phyloP scores from a whole-genome alignment of 2,888 invertebrate species.

The Coenonympha glycerion region DNA sequence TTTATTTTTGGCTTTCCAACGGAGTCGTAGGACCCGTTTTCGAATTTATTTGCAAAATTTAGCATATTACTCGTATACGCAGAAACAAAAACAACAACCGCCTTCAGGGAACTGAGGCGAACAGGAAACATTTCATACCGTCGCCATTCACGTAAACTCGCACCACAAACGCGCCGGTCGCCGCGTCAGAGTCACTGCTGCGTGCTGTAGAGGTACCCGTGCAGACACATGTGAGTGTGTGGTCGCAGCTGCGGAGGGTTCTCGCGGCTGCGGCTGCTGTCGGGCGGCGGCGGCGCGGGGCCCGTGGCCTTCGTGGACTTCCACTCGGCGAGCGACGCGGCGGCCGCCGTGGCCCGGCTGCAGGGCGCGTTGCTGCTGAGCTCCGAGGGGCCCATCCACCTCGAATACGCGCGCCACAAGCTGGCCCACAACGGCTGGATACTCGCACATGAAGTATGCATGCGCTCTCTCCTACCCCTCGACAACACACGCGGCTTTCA shows the following conservation, averaged over 20 bases:
- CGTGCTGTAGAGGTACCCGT: constrained; percentile 50
- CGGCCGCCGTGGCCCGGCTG: constrained; percentile 93
- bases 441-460: constrained; percentile 75
- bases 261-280: constrained; percentile 97
- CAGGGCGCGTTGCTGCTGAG: constrained; percentile 97
- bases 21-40: constrained; percentile 6
- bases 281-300: constrained; percentile 78
- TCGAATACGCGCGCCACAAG: constrained; percentile 99
- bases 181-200: neutral
- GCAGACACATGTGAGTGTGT: constrained; percentile 64
- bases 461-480: constrained; percentile 45
- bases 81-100: neutral
- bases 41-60: constrained; percentile 13
- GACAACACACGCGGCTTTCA: constrained; percentile 28
- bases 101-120: neutral
- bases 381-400: constrained; percentile 97
- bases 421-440: constrained; percentile 86
- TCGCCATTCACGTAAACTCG: neutral
- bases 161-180: neutral
- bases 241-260: constrained; percentile 97
- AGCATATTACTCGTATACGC: constrained; percentile 2
- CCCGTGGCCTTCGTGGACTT: constrained; percentile 99
- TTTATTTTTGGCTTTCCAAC: constrained; percentile 8
- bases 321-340: constrained; percentile 92
- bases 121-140: constrained; percentile 12